These are phyloP conservation scores for Miichthys miiuy DNA, from an alignment of 2,797 vertebrate genomes.

Conservation along the genomic window DNA sequence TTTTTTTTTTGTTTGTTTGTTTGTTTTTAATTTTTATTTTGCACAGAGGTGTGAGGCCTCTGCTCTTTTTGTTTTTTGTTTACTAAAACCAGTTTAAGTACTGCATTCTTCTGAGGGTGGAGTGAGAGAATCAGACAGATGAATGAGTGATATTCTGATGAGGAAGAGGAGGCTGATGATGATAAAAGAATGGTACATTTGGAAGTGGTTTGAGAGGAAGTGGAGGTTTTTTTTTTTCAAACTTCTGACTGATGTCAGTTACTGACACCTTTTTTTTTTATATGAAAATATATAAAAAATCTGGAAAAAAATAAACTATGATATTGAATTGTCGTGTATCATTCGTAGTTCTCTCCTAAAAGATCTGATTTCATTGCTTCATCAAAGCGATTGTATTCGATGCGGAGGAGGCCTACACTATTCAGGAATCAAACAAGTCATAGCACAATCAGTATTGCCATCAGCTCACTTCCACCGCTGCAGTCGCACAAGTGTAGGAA, in stretches of 20 bases:
- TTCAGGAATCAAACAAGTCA: slow-evolving; percentile 59
- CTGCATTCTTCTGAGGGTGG: slow-evolving; percentile 83
- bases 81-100: slow-evolving; percentile 84
- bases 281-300: slow-evolving; percentile 75
- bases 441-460: slow-evolving; percentile 63
- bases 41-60: slow-evolving; percentile 69
- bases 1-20: slow-evolving; percentile 2
- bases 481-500: slow-evolving; percentile 45
- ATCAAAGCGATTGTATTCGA: slow-evolving; percentile 48
- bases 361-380: slow-evolving; percentile 38
- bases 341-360: slow-evolving; percentile 75
- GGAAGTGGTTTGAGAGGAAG: slow-evolving; percentile 80
- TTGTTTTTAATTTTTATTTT: slow-evolving; percentile 48
- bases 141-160: slow-evolving; percentile 60
- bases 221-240: slow-evolving; percentile 71
- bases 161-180: slow-evolving; percentile 53
- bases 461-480: slow-evolving; percentile 39
- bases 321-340: slow-evolving; percentile 81
- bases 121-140: slow-evolving; percentile 70
- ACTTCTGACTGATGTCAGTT: slow-evolving; percentile 86
- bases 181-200: slow-evolving; percentile 85
- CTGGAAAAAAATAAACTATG: slow-evolving; percentile 76
- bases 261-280: slow-evolving; percentile 84
- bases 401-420: slow-evolving; percentile 37
- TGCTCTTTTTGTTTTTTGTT: slow-evolving; percentile 80